Percentiles rank a stretch among this genome's conserved stretches.
Evolutionary conservation across 2,888 invertebrate genomes (phyloP).

Genomic region (Yponomeuta cagnagella): DNA sequence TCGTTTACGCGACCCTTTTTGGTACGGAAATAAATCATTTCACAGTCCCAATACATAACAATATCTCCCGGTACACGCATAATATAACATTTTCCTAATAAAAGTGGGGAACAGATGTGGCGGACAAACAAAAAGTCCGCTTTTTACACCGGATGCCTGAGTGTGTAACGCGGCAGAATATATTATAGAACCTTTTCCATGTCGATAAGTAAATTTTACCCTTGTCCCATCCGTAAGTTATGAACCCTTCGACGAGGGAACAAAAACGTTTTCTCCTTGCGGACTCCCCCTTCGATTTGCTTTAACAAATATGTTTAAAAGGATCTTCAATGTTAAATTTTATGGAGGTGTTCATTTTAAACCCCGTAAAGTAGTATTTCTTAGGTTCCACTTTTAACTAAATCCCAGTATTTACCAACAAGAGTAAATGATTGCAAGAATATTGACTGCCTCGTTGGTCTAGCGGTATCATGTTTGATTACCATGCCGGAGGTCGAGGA

Average conservation of each 20-base stretch:
- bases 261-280: slow-evolving; percentile 27
- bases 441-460: too few species aligned
- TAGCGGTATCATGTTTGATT: too few species aligned
- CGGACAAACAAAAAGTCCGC: slow-evolving; percentile 43
- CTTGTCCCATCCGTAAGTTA: slow-evolving; percentile 52
- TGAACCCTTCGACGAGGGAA: slow-evolving; percentile 43
- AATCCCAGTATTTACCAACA: too few species aligned
- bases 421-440: too few species aligned
- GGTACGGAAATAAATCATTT: background rate
- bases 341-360: too few species aligned
- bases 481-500: too few species aligned
- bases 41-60: background rate
- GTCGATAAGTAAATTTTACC: slow-evolving; percentile 70
- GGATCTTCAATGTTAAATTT: background rate
- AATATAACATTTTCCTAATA: slow-evolving; percentile 3
- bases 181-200: slow-evolving; percentile 62
- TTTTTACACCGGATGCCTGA: slow-evolving; percentile 36
- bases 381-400: too few species aligned
- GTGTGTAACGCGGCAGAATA: slow-evolving; percentile 43
- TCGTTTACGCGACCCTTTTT: background rate
- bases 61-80: background rate
- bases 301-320: background rate
- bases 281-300: background rate
- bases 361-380: too few species aligned
- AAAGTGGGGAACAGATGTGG: slow-evolving; percentile 32